These are phyloP conservation scores for Tryphoninae sp. DNA, from an alignment of 2,888 invertebrate species.

Conservation along the genomic window DNA sequence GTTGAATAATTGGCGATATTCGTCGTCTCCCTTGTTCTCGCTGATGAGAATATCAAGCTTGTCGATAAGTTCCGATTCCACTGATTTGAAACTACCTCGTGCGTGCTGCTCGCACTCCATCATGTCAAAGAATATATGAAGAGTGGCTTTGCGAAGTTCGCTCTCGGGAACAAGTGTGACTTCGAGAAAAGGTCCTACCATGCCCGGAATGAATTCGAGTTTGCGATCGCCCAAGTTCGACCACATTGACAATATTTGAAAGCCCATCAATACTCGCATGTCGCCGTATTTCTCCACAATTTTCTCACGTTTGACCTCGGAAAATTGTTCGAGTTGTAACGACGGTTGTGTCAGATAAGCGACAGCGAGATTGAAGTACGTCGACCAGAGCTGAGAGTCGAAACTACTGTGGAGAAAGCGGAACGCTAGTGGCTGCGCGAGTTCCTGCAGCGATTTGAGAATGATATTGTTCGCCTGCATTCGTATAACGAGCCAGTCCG, in stretches of 20 bases:
- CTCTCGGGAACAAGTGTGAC: constrained; percentile 95
- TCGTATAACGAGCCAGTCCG: constrained; percentile 95
- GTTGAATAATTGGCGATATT: constrained; percentile 95
- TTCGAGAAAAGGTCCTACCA: constrained; percentile 96
- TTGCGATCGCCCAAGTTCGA: constrained; percentile 93
- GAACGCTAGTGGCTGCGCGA: constrained; percentile 93
- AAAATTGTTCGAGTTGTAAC: constrained; percentile 90
- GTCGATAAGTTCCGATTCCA: constrained; percentile 96
- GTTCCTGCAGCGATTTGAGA: constrained; percentile 91
- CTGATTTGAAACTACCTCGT: constrained; percentile 93
- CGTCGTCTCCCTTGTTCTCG: constrained; percentile 96
- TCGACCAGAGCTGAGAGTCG: constrained; percentile 86
- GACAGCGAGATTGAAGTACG: constrained; percentile 91
- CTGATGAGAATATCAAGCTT: constrained; percentile 96
- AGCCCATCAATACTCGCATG: constrained; percentile 96
- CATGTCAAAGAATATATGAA: constrained; percentile 96
- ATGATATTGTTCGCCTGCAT: constrained; percentile 94
- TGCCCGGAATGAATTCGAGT: constrained; percentile 93
- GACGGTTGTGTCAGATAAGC: constrained; percentile 91
- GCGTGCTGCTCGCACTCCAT: constrained; percentile 95
- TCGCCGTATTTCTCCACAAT: constrained; percentile 91
- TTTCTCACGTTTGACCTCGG: constrained; percentile 90
- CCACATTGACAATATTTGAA: constrained; percentile 96
- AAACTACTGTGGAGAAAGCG: constrained; percentile 88
- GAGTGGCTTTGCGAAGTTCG: constrained; percentile 92